These are phyloP conservation scores for Scytalopus superciliaris DNA, from an alignment of 2,113 vertebrate genomes.

Conservation along the genomic window DNA sequence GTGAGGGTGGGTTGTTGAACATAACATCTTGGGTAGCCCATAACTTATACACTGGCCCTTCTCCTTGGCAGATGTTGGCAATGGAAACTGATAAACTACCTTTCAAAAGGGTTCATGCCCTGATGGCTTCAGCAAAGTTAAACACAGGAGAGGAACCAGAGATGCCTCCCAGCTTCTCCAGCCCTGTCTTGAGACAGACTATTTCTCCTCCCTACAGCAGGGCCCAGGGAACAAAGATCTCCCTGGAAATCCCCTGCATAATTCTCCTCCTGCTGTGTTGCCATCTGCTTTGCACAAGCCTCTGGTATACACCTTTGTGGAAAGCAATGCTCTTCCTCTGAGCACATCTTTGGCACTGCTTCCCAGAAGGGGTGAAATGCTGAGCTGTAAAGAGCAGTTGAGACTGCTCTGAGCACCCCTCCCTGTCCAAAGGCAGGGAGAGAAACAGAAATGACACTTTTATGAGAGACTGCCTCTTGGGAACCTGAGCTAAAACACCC, in stretches of 20 bases:
- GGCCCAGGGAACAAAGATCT: not conserved
- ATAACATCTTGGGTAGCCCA: not conserved
- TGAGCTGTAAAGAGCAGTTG: not conserved
- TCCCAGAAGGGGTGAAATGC: not conserved
- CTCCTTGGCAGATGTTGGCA: not conserved
- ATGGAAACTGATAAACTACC: not conserved
- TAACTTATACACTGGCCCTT: not conserved
- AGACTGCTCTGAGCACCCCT: not conserved
- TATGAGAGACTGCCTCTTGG: not conserved
- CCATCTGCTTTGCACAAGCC: not conserved
- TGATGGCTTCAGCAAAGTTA: not conserved
- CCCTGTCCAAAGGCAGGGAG: not conserved
- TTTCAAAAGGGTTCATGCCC: not conserved
- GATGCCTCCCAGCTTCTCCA: not conserved
- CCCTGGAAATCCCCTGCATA: not conserved
- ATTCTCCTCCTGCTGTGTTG: not conserved
- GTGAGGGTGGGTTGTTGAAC: not conserved
- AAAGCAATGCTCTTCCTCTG: not conserved
- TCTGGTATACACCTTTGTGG: fast-evolving
- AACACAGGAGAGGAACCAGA: not conserved
- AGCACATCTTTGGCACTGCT: not conserved
- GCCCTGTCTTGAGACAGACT: not conserved
- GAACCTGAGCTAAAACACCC: not conserved
- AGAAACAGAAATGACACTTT: not conserved
- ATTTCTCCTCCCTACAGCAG: not conserved